Conservation (phyloP, 2,797 vertebrate genomes). For the Rousettus madagascariensis region DNA sequence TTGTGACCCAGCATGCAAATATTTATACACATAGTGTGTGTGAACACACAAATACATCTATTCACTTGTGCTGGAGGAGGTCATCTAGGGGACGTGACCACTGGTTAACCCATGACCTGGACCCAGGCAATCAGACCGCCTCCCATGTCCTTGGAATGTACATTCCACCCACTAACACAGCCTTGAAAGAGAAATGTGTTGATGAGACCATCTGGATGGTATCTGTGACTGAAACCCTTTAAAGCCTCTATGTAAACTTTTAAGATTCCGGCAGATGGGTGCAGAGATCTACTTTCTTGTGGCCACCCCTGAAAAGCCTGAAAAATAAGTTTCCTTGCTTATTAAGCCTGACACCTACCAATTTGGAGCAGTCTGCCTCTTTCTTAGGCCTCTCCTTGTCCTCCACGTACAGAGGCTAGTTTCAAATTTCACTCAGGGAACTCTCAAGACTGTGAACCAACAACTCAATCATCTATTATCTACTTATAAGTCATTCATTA, state of each 20-base stretch:
- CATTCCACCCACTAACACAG: background rate
- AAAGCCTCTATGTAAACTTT: background rate
- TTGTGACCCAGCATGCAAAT: background rate
- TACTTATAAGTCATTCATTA: background rate
- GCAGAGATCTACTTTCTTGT: background rate
- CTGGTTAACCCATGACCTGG: background rate
- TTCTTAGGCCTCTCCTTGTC: background rate
- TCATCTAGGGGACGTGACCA: background rate
- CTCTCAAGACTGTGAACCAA: background rate
- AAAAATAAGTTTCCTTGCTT: background rate
- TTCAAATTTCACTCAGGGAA: background rate
- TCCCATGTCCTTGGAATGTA: background rate
- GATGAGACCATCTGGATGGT: background rate
- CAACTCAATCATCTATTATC: background rate
- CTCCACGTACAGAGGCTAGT: background rate
- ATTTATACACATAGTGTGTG: background rate
- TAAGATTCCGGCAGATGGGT: background rate
- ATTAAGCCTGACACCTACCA: background rate
- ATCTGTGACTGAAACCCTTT: background rate
- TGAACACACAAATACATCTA: background rate
- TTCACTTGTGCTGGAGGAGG: background rate
- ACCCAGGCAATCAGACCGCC: background rate
- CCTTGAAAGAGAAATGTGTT: background rate
- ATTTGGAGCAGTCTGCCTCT: background rate
- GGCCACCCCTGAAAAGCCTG: background rate